A percentile compares a stretch with the other conserved stretches of the same genome.
These are phyloP conservation scores for Lomographa bimaculata DNA, from an alignment of 2,888 invertebrate genomes.

Conservation along the genomic window DNA sequence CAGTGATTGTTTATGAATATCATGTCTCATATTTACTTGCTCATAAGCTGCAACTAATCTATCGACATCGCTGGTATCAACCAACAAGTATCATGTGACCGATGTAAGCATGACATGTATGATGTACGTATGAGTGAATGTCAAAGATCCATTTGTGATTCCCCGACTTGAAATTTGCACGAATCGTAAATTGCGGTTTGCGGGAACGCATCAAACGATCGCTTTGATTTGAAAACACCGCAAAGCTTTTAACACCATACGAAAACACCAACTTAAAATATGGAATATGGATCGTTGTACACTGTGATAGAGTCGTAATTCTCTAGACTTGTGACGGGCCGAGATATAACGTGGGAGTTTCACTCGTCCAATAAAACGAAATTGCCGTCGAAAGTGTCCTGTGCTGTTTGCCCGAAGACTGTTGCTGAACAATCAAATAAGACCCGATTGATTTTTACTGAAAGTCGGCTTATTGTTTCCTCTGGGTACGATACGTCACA, in stretches of 20 bases:
- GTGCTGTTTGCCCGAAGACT: constrained; percentile 3
- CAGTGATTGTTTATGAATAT: too few relatives aligned
- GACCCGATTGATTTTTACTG: too few relatives aligned
- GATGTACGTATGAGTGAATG: constrained; percentile 2
- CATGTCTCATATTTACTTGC: too few relatives aligned
- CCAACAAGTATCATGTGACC: too few relatives aligned
- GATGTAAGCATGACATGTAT: too few relatives aligned
- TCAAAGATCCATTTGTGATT: constrained; percentile 50
- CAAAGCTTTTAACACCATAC: constrained; percentile 43
- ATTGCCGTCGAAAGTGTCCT: constrained; percentile 21
- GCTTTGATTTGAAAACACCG: constrained; percentile 75
- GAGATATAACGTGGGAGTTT: constrained; percentile 33
- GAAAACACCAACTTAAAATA: too few relatives aligned
- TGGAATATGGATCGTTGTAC: too few relatives aligned
- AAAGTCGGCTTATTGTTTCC: too few relatives aligned
- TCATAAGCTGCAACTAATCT: too few relatives aligned
- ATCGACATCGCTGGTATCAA: too few relatives aligned
- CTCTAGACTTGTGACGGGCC: not conserved
- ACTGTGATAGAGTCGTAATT: constrained; percentile 4
- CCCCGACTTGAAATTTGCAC: constrained; percentile 65
- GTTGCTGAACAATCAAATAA: constrained; percentile 1
- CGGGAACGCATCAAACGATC: constrained; percentile 44
- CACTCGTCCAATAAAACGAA: constrained; percentile 31
- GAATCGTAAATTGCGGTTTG: constrained; percentile 67
- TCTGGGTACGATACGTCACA: too few relatives aligned